A percentile compares a stretch with the other conserved stretches of the same genome.
Evolutionary conservation across 2,797 vertebrate species (phyloP).

Genomic region (Cirrhinus mrigala): DNA sequence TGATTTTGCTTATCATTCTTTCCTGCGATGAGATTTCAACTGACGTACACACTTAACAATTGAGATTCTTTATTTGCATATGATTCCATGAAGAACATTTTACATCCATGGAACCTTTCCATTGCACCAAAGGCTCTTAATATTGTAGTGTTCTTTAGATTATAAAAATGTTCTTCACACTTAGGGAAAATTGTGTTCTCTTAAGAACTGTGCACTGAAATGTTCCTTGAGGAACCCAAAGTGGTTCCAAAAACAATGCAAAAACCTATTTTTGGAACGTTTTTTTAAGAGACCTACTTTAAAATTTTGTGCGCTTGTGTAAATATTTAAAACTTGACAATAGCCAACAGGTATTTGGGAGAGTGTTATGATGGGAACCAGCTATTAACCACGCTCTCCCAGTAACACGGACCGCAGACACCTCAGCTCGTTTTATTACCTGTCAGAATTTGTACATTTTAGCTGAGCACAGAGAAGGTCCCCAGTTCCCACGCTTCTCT

Average conservation of each 20-base stretch:
- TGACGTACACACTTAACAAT: too few relatives aligned
- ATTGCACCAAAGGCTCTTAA: not conserved
- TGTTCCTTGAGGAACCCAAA: not conserved
- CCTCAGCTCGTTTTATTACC: slow-evolving; percentile 54
- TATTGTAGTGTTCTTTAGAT: not conserved
- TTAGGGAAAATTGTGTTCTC: too few relatives aligned
- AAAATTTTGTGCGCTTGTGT: not conserved
- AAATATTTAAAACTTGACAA: not conserved
- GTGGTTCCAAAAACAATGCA: not conserved
- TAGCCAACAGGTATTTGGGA: not conserved
- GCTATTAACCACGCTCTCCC: slow-evolving; percentile 25
- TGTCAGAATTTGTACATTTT: slow-evolving; percentile 52
- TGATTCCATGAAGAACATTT: not conserved
- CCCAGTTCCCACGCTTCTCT: slow-evolving; percentile 63
- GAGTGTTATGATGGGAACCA: slow-evolving; percentile 52
- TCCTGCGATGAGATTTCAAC: not conserved
- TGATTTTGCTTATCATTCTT: not conserved
- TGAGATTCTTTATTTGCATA: not conserved
- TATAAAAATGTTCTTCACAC: not conserved
- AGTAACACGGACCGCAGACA: slow-evolving; percentile 41
- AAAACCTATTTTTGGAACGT: not conserved
- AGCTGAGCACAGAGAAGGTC: slow-evolving; percentile 30
- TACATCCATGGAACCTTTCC: not conserved
- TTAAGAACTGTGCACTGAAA: not conserved
- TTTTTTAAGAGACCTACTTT: not conserved